Evolutionary conservation across 2,888 invertebrate species (phyloP).

Genomic region (Aporophyla lueneburgensis): DNA sequence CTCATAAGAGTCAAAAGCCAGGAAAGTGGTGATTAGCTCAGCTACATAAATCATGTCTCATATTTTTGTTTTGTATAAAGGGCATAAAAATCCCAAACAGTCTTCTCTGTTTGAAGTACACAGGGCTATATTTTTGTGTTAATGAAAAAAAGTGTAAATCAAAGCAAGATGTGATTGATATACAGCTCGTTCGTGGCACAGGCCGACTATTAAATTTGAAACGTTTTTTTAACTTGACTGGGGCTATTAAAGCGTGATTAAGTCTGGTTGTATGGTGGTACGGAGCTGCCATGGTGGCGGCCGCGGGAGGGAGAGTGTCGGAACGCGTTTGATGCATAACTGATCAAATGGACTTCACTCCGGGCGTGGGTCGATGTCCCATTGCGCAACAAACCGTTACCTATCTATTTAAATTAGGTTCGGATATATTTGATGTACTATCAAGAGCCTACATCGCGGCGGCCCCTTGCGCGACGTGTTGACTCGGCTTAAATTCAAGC

Average conservation of each 20-base stretch:
- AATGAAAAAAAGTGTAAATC: constrained; percentile 65
- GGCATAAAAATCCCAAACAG: constrained; percentile 29
- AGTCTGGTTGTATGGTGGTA: constrained; percentile 74
- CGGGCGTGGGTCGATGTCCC: constrained; percentile 84
- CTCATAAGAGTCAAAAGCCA: constrained; percentile 7
- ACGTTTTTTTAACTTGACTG: constrained; percentile 78
- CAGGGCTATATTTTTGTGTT: constrained; percentile 43
- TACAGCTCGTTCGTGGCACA: constrained; percentile 66
- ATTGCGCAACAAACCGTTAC: constrained; percentile 88
- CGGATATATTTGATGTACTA: constrained; percentile 82
- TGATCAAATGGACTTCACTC: constrained; percentile 83
- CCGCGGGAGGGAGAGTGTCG: constrained; percentile 76
- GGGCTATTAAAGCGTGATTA: constrained; percentile 79
- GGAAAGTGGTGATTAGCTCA: constrained; percentile 32
- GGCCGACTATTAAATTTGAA: constrained; percentile 75
- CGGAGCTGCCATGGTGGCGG: constrained; percentile 70
- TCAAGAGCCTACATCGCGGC: constrained; percentile 63
- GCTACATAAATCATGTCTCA: constrained; percentile 31
- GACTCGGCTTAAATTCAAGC: constrained; percentile 69
- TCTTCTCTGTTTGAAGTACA: constrained; percentile 29
- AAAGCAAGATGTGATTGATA: constrained; percentile 75
- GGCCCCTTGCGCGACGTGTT: constrained; percentile 74
- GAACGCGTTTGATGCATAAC: constrained; percentile 88
- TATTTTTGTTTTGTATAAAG: constrained; percentile 6
- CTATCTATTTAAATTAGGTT: constrained; percentile 87